Evolutionary conservation across 2,113 vertebrate genomes (phyloP).

Genomic region (Alligator mississippiensis): DNA sequence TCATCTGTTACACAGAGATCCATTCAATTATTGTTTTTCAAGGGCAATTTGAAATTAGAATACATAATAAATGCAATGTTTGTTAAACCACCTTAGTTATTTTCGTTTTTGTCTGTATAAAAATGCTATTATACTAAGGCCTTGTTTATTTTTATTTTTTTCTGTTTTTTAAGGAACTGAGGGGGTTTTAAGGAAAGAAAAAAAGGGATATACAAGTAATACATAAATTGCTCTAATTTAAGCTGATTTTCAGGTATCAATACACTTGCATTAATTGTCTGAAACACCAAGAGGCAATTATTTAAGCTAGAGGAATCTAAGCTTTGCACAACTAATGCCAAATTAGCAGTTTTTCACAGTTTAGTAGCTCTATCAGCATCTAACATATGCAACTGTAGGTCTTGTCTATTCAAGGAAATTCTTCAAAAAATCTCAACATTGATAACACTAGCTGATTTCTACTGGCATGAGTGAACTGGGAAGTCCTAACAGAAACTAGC

Average conservation of each 20-base stretch:
- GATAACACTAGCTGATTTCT: neutral
- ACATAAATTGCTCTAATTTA: neutral
- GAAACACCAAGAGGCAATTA: too few species aligned
- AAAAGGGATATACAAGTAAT: neutral
- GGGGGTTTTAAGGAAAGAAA: neutral
- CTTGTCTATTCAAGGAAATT: neutral
- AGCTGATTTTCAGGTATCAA: too few species aligned
- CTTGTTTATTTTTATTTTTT: too few species aligned
- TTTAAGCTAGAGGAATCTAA: too few species aligned
- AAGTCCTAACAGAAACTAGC: neutral
- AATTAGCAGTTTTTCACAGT: neutral
- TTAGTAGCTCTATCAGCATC: neutral
- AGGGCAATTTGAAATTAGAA: neutral
- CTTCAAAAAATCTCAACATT: neutral
- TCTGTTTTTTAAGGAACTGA: neutral
- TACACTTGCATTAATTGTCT: too few species aligned
- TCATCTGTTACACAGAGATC: neutral
- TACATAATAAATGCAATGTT: neutral
- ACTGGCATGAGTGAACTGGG: neutral
- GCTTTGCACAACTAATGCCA: too few species aligned
- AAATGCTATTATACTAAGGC: neutral
- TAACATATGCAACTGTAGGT: neutral
- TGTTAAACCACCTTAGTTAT: neutral
- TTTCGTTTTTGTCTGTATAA: neutral
- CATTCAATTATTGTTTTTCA: neutral